A percentile compares a stretch with the other conserved stretches of the same genome.
phyloP scores from a whole-genome alignment of 1,140 invertebrate genomes.

The Rhagoletis pomonella region DNA sequence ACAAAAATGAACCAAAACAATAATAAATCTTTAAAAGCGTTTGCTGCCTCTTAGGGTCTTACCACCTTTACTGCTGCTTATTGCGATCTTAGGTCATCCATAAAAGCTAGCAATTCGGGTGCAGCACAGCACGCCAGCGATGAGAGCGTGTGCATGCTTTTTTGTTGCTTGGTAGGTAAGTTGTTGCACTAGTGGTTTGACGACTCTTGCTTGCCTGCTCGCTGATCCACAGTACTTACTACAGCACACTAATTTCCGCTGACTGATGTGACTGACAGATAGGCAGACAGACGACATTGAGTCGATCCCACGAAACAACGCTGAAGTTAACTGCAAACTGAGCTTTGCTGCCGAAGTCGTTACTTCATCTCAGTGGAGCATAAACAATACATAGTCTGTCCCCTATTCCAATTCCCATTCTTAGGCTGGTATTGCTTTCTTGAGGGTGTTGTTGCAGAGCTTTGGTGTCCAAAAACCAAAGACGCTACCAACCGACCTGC shows the following conservation, averaged over 20 bases:
- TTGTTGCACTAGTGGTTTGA: conserved; percentile 19
- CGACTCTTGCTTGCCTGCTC: conserved; percentile 24
- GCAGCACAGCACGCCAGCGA: not conserved
- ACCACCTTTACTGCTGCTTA: not conserved
- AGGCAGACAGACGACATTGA: not conserved
- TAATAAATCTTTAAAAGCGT: conserved; percentile 1
- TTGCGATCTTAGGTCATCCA: conserved; percentile 32
- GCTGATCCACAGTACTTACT: not conserved
- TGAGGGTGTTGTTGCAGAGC: conserved; percentile 5
- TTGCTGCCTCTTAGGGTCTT: not conserved
- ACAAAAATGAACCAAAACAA: not conserved
- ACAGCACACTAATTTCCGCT: conserved; percentile 21
- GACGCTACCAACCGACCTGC: not conserved
- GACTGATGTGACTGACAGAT: not conserved
- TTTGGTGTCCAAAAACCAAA: conserved; percentile 15
- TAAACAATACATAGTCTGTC: not conserved
- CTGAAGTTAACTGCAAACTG: not conserved
- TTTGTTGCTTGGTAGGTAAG: not conserved
- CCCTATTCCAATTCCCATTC: not conserved
- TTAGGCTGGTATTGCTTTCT: not conserved
- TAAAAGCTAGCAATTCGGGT: conserved; percentile 8
- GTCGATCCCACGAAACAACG: not conserved
- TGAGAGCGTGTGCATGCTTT: not conserved
- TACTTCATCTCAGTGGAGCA: conserved; percentile 33
- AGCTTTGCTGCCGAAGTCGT: not conserved